Percentiles rank a stretch among this genome's conserved stretches.
Evolutionary conservation across 2,797 vertebrate species (phyloP).

Genomic region (Todus mexicanus): DNA sequence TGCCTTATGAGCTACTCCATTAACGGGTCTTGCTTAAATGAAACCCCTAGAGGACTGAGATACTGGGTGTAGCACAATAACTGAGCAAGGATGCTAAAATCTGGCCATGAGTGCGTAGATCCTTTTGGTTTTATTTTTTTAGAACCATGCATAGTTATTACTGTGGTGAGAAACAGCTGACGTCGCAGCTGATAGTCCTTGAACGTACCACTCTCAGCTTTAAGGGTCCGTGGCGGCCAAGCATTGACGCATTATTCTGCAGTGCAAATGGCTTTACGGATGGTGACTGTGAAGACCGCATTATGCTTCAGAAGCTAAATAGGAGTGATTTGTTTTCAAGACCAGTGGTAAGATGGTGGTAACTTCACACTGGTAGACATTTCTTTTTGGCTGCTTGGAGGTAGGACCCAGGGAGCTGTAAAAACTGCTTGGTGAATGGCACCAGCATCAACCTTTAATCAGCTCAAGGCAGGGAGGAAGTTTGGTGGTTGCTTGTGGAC

Average conservation of each 20-base stretch:
- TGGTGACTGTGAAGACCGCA: not conserved
- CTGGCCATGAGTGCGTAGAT: not conserved
- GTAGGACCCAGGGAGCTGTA: not conserved
- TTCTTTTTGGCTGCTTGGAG: not conserved
- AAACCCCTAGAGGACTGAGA: slow-evolving; percentile 28
- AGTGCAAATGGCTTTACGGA: not conserved
- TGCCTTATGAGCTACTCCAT: slow-evolving; percentile 14
- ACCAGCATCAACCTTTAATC: not conserved
- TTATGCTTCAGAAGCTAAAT: not conserved
- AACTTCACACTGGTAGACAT: too few species aligned
- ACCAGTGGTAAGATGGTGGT: not conserved
- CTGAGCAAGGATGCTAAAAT: not conserved
- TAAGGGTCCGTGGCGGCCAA: not conserved
- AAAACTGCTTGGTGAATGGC: not conserved
- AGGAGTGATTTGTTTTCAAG: not conserved
- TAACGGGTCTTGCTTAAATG: slow-evolving; percentile 13
- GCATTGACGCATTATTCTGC: not conserved
- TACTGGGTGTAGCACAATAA: not conserved
- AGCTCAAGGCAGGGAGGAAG: not conserved
- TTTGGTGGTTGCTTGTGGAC: not conserved
- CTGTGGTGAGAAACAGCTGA: not conserved
- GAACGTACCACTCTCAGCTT: not conserved
- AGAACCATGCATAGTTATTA: not conserved
- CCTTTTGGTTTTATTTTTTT: not conserved
- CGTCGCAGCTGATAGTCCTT: not conserved